A percentile compares a stretch with the other conserved stretches of the same genome.
phyloP scores from a whole-genome alignment of 2,888 invertebrate genomes.

The Dorcus hopei region DNA sequence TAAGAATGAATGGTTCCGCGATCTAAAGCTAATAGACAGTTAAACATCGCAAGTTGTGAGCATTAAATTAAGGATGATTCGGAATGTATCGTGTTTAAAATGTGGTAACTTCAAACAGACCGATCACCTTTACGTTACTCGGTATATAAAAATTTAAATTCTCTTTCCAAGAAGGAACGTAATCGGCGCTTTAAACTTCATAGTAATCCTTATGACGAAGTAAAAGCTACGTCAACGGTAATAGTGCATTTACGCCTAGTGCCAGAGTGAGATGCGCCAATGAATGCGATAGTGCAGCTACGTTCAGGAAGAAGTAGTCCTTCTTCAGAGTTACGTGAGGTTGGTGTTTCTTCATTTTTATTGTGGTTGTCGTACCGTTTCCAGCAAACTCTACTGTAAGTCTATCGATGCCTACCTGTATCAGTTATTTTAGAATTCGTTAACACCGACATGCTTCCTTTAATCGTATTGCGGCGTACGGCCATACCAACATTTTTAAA shows the following conservation, averaged over 20 bases:
- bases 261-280: slow-evolving; percentile 13
- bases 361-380: slow-evolving; percentile 31
- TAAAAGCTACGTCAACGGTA: slow-evolving; percentile 2
- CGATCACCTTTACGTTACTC: background rate
- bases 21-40: no score
- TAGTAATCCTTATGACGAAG: slow-evolving; percentile 5
- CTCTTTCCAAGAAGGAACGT: slow-evolving; percentile 7
- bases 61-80: no score
- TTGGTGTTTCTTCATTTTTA: slow-evolving; percentile 29
- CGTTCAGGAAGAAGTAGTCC: slow-evolving; percentile 10
- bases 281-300: slow-evolving; percentile 11
- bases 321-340: slow-evolving; percentile 2
- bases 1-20: no score
- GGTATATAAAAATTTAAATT: slow-evolving; percentile 2
- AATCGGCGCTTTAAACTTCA: slow-evolving; percentile 8
- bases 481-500: background rate
- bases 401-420: slow-evolving; percentile 34
- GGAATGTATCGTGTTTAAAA: no score
- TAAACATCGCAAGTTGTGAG: no score
- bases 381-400: no score
- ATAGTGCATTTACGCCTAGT: slow-evolving; percentile 12
- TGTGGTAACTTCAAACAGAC: background rate
- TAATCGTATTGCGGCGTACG: background rate
- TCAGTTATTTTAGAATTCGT: slow-evolving; percentile 20
- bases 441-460: background rate